Evolutionary conservation across 1,140 invertebrate species (phyloP), one percentile per base, ranked within the genome.

Genomic region (Drosophila trapezifrons): DNA sequence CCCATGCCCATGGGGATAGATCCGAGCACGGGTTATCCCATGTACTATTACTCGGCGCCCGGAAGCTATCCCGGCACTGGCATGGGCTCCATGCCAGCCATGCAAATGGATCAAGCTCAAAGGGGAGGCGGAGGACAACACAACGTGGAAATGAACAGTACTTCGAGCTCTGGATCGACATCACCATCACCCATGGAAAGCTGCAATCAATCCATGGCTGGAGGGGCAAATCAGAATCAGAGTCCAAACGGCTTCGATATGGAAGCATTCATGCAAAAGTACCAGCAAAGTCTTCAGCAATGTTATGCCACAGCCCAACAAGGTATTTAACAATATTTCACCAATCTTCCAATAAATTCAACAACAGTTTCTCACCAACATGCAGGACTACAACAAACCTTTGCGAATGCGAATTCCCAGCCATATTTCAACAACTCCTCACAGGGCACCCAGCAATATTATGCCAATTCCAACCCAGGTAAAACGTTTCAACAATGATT

Each of bases 231-330:
- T 17, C 27, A 29, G 27, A 22, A 46, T 22, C 43, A 22, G 12
- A 32, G 10, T 17, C 1, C 32, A 10, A 51, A 3, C 27, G 12
- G 9, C 27, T 38, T 32, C 1, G 52, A 65, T 17, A 52, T 62
- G 42, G 57, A 54, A 2, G 51, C 15, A 10, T 66, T 58, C 5
- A 58, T 76, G 40, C 52, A 35, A 35, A 76, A 76, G 40, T 76
- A 76, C 37, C 63, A 76, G 3, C 47, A 47, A 27, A 54, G 18
- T 18, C 17, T 76, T 38, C 60, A 67, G 13, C 46, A 76, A n/a
- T 76, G 35, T 15, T 67, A 49, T 22, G 27, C 51, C n/a, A 35
- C 66, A 2, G 51, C 32, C 1, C 65, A 71, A 13, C 43, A 71
- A 58, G 54, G 67, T 46, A 47, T 45, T 12, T 0, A n/a, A 12